Base-by-base conservation (phyloP, 2,888 invertebrate genomes). In the Andricus quercusramuli region DNA sequence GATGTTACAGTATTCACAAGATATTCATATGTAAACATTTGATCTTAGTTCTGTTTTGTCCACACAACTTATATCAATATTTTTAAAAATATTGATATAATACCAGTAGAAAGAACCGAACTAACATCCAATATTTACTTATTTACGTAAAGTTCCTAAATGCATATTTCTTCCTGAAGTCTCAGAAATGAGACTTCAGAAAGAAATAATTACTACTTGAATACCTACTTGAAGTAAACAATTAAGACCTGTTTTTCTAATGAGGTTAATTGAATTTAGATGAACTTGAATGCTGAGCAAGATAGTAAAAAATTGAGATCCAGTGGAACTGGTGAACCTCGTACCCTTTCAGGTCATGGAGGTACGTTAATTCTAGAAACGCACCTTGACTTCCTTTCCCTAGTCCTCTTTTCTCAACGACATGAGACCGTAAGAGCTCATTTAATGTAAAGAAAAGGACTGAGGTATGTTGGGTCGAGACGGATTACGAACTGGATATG, bases 341-440 rank as follows among this genome's bases (percentile, higher is more conserved):
- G 85, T 91, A 92, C 91, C 92, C 91, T 91, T 92, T 92, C 90
- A 84, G 90, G 91, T 92, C 91, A 91, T 88, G 87, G 84, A 86
- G 88, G 85, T 87, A 88, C 86, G 87, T 86, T 85, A 84, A 88
- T 88, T 86, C 87, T 84, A 83, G 87, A 87, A 86, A 87, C 84
- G 83, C 87, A 86, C 87, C 84, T 83, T 83, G 82, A 83, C 84
- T 84, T 79, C 79, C 70, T 79, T 83, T 80, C 83, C 76, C 70
- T 78, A 79, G 56, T 64, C 29, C 76, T 51, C 79, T 77, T 70
- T 78, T 79, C 64, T 41, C 83, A 78, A 79, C 80, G 80, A 83
- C 82, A 74, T 15, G n/a, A 62, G 74, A 80, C 66, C 59, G 74
- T 79, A 79, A 77, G 56, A 41, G 67, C 25, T 68, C 17, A 67